Evolutionary conservation across 2,888 invertebrate species (phyloP).

Genomic region (Phengaris arion): DNA sequence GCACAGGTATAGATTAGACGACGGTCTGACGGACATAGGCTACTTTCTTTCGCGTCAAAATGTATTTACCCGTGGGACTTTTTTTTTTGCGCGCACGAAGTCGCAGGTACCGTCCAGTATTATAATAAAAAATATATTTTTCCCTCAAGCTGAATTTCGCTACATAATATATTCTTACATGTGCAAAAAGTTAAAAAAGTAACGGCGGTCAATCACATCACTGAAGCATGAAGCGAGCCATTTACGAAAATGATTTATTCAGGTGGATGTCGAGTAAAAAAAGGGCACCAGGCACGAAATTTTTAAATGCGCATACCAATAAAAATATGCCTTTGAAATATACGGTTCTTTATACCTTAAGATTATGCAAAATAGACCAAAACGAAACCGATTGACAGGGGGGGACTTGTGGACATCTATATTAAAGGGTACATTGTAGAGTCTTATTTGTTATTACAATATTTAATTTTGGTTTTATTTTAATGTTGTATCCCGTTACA

Average conservation of each 20-base stretch:
- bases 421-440: neutral
- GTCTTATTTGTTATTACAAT: too few species aligned
- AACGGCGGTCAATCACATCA: constrained; percentile 1
- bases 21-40: too few species aligned
- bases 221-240: neutral
- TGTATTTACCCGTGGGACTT: too few species aligned
- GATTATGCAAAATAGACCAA: constrained; percentile 13
- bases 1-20: too few species aligned
- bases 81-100: too few species aligned
- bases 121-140: too few species aligned
- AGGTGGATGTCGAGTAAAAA: constrained; percentile 7
- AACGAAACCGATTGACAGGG: neutral
- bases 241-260: constrained; percentile 25
- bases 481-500: too few species aligned
- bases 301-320: constrained; percentile 29
- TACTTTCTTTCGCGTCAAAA: too few species aligned
- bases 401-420: constrained; percentile 7
- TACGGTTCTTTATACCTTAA: constrained; percentile 19
- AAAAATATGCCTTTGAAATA: constrained; percentile 16
- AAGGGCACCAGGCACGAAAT: constrained; percentile 24
- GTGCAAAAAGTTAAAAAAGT: neutral
- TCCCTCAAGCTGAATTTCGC: neutral
- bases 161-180: neutral
- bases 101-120: too few species aligned
- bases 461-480: too few species aligned